These are phyloP conservation scores for Eupelmus urozonus DNA, from an alignment of 2,888 invertebrate genomes.

Conservation along the genomic window DNA sequence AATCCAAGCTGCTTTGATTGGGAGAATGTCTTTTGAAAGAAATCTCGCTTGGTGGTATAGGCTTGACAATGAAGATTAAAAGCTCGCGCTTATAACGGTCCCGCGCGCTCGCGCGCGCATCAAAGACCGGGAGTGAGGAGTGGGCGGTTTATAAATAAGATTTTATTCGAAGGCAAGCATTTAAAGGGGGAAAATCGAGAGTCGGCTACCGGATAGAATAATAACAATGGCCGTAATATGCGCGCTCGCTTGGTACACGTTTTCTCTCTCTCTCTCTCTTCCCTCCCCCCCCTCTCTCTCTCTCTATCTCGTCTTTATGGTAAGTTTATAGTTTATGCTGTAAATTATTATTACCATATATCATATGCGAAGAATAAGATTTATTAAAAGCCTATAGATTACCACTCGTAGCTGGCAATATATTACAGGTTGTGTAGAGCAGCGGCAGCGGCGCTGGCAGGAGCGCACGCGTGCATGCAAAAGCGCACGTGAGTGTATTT, in stretches of 20 bases:
- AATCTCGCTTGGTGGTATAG: constrained; percentile 20
- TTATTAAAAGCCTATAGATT: constrained; percentile 74
- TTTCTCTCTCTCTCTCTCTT: constrained; percentile 17
- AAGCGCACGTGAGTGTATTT: constrained; percentile 52
- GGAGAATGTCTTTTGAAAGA: constrained; percentile 5
- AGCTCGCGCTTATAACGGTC: constrained; percentile 52
- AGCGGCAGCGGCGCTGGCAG: constrained; percentile 30
- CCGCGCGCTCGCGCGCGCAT: no score
- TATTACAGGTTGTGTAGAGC: constrained; percentile 60
- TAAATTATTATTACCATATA: constrained; percentile 77
- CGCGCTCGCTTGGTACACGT: constrained; percentile 1
- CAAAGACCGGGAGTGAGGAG: constrained; percentile 52
- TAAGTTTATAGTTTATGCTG: constrained; percentile 74
- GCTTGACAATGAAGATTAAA: constrained; percentile 55
- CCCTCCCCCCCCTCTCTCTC: constrained; percentile 8
- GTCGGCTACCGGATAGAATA: constrained; percentile 59
- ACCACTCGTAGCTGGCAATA: constrained; percentile 69
- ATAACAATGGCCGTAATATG: constrained; percentile 56
- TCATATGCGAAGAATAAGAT: constrained; percentile 73
- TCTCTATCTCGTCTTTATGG: constrained; percentile 64
- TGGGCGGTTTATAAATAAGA: constrained; percentile 61
- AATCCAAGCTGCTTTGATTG: no score
- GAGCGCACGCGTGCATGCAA: constrained; percentile 28
- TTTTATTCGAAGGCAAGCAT: constrained; percentile 55
- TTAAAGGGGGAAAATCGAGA: constrained; percentile 51